Evolutionary conservation across 1,140 invertebrate species (phyloP), one percentile per base, ranked within the genome.

Genomic region (Arctopsyche grandis): DNA sequence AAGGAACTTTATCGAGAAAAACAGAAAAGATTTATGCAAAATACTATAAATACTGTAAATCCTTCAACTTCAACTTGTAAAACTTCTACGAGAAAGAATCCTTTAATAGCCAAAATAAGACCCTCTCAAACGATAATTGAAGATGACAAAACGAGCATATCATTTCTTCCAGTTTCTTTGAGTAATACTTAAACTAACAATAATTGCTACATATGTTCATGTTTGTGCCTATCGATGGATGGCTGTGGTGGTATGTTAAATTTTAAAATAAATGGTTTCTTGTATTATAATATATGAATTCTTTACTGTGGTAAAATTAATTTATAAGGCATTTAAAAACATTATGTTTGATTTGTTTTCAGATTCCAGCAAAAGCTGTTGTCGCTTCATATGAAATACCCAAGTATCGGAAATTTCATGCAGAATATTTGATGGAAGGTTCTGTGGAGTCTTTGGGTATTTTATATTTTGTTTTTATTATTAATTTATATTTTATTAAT

Each of bases 341-440:
- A 10, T 52, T 52, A 12, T 52, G 48, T 52, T 52, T 52, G 3
- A 5, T 52, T 52, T 52, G 16, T 52, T 52, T 52, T 52, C 48
- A 52, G 48, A 16, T 52, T 52, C 48, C 48, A 12, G 48, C 12
- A 5, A 16, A 52, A 3, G 48, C 4, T 52, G 16, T 7, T 38
- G 29, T 7, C 29, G 48, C 16, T 52, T 52, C 48, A 4, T 52
- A 52, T 56, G n/a, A 73, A 46, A 24, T 63, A 38, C 74, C 77
- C 26, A 71, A 63, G 38, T 81, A 81, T 73, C 48, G 66, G 19
- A 71, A 76, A 29, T 81, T 79, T 77, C 48, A 77, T 38, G 77
- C 58, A 44, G 74, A 79, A 16, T 24, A 79, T 75, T 58, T 79
- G 14, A 81, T 81, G 80, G 80, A 81, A 19, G 80, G 80, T 12